Percentiles rank a stretch among this genome's conserved stretches.
phyloP scores from a whole-genome alignment of 2,888 invertebrate genomes.

The Tipula confusa region DNA sequence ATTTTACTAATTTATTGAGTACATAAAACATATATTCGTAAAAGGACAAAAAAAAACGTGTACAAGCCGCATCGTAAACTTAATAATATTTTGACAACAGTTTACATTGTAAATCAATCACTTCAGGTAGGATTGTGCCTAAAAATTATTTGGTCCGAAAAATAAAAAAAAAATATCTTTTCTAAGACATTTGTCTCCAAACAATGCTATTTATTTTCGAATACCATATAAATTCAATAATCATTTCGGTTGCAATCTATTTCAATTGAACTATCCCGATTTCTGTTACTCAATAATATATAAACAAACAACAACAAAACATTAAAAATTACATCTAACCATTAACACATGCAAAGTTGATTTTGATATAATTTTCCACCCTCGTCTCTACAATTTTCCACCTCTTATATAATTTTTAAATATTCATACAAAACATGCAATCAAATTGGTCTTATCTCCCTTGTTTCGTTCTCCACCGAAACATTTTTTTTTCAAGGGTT shows the following conservation, averaged over 20 bases:
- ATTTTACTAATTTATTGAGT: too few species aligned
- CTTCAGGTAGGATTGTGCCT: not conserved
- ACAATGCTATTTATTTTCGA: not conserved
- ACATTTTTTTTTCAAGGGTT: not conserved
- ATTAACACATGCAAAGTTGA: conserved; percentile 20
- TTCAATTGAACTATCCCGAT: not conserved
- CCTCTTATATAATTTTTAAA: not conserved
- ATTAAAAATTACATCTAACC: not conserved
- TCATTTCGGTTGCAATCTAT: not conserved
- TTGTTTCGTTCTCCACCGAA: not conserved
- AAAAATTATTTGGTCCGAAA: not conserved
- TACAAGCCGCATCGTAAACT: not conserved
- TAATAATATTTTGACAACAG: not conserved
- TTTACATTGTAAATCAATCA: not conserved
- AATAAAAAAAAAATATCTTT: too few species aligned
- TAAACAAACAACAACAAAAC: not conserved
- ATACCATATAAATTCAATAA: not conserved
- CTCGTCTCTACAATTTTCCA: not conserved
- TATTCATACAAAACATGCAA: not conserved
- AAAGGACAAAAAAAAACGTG: too few species aligned
- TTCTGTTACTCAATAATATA: not conserved
- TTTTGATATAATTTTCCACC: not conserved
- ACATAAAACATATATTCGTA: not conserved
- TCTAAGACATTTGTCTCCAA: not conserved
- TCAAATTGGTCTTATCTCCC: not conserved